Percentiles rank a stretch among this genome's conserved stretches.
These are phyloP conservation scores for Lepidocyrtinus sp. DNA, from an alignment of 2,888 invertebrate genomes.

Conservation along the genomic window DNA sequence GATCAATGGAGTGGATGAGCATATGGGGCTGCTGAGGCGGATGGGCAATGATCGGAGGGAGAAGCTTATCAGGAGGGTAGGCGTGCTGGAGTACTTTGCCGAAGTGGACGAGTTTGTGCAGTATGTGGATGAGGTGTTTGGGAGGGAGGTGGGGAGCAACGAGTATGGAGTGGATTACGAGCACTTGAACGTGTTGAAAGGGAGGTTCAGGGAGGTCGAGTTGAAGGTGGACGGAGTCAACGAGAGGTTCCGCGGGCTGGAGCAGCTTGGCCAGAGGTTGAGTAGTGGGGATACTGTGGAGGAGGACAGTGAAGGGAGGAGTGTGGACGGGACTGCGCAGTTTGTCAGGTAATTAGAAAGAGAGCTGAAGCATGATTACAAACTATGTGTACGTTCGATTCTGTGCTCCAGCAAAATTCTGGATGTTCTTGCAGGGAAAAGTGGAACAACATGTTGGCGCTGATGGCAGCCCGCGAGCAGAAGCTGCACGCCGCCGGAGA, in stretches of 20 bases:
- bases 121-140: conserved; percentile 94
- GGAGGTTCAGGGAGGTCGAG: conserved; percentile 94
- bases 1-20: conserved; percentile 75
- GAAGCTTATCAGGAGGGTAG: conserved; percentile 91
- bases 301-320: background rate
- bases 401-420: too few relatives aligned
- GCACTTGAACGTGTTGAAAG: conserved; percentile 86
- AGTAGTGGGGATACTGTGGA: conserved; percentile 12
- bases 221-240: conserved; percentile 91
- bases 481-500: conserved; percentile 95
- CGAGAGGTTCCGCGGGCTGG: conserved; percentile 91
- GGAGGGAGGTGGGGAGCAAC: conserved; percentile 76
- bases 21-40: conserved; percentile 85
- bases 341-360: conserved; percentile 12
- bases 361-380: background rate
- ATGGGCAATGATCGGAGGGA: conserved; percentile 85
- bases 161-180: conserved; percentile 97
- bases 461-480: conserved; percentile 88
- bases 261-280: conserved; percentile 79
- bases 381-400: too few relatives aligned
- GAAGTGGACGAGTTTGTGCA: conserved; percentile 92
- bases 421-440: conserved; percentile 59
- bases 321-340: background rate
- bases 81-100: conserved; percentile 90
- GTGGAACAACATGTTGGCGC: conserved; percentile 91